Percentiles rank a stretch among this genome's conserved stretches.
Evolutionary conservation across 2,113 vertebrate genomes (phyloP).

Genomic region (Lophura nycthemera): DNA sequence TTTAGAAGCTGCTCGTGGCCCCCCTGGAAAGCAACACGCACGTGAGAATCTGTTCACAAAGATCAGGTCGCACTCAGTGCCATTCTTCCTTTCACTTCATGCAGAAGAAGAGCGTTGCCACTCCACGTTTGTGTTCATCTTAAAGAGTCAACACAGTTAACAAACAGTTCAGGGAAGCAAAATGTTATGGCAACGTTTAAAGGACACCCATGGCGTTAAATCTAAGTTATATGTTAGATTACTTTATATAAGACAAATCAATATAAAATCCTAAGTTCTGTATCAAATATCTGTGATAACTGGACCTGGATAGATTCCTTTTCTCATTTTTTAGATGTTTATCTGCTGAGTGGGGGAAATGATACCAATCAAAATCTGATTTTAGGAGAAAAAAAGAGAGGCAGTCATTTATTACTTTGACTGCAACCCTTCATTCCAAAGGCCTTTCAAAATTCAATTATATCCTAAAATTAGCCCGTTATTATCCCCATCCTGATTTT

Average conservation of each 20-base stretch:
- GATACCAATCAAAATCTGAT: neutral
- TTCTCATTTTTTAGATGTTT: neutral
- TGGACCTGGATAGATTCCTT: neutral
- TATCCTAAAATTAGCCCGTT: neutral
- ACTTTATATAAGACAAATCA: neutral
- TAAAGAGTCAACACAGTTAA: neutral
- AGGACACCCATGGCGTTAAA: neutral
- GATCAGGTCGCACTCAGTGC: neutral
- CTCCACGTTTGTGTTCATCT: neutral
- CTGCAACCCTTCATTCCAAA: neutral
- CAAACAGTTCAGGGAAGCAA: neutral
- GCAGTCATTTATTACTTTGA: neutral
- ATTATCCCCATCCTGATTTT: neutral
- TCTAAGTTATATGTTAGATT: neutral
- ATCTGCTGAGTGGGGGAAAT: neutral
- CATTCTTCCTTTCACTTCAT: neutral
- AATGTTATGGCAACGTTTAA: neutral
- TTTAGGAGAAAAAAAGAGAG: neutral
- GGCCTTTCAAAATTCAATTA: neutral
- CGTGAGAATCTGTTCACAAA: neutral
- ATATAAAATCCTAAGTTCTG: neutral
- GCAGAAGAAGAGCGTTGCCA: neutral
- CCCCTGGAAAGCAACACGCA: conserved; percentile 76
- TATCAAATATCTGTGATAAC: no score
- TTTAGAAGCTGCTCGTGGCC: conserved; percentile 82